Evolutionary conservation across 2,113 vertebrate genomes (phyloP).

Genomic region (western clawed frog (Xenopus tropicalis)): DNA sequence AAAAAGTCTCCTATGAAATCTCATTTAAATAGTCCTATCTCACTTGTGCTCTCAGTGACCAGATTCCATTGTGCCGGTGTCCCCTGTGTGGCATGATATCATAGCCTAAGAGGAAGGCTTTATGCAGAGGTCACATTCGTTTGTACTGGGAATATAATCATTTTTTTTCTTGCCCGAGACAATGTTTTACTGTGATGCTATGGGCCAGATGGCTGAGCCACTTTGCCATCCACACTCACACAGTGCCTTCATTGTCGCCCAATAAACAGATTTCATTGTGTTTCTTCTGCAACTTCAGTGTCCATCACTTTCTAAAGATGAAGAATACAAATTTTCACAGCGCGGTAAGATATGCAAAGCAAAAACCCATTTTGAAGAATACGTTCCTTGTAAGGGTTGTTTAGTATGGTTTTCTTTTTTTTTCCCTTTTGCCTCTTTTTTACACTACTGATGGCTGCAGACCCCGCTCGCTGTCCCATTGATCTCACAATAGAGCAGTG

Average conservation of each 20-base stretch:
- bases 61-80: conserved; percentile 79
- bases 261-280: conserved; percentile 75
- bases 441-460: background rate
- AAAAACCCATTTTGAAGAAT: conserved; percentile 22
- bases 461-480: background rate
- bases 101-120: conserved; percentile 81
- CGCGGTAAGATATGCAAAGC: conserved; percentile 60
- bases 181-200: conserved; percentile 83
- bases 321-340: conserved; percentile 68
- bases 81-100: conserved; percentile 76
- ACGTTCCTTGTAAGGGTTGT: conserved; percentile 18
- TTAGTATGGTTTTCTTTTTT: background rate
- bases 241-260: conserved; percentile 69
- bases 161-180: conserved; percentile 73
- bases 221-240: conserved; percentile 70
- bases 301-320: conserved; percentile 66
- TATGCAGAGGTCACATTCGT: conserved; percentile 74
- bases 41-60: conserved; percentile 75
- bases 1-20: conserved; percentile 75
- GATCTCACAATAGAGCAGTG: background rate
- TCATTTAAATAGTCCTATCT: conserved; percentile 76
- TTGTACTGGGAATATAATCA: conserved; percentile 78
- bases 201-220: conserved; percentile 75
- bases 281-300: conserved; percentile 72
- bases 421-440: background rate